Percentiles rank a stretch among this genome's conserved stretches.
phyloP scores from a whole-genome alignment of 2,113 vertebrate genomes.

The Glaucomys volans region DNA sequence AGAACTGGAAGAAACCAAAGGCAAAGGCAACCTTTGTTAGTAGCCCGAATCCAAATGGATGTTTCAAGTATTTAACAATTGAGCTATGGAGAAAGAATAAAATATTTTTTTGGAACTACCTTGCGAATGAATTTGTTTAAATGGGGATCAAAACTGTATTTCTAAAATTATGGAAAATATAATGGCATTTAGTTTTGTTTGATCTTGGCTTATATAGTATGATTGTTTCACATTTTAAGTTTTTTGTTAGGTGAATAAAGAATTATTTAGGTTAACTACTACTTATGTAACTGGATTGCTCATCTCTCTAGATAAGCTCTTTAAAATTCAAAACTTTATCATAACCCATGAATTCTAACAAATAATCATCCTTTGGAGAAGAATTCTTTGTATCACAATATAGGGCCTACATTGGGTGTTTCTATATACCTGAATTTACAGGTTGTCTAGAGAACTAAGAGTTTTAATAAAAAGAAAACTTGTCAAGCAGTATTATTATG shows the following conservation, averaged over 20 bases:
- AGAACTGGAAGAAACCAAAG: not conserved
- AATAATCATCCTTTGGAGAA: not conserved
- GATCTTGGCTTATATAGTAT: not conserved
- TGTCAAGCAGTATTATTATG: not conserved
- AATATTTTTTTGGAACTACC: not conserved
- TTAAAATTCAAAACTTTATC: conserved; percentile 31
- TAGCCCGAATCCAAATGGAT: not conserved
- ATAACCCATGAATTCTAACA: conserved; percentile 31
- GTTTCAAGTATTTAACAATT: not conserved
- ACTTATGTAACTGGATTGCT: not conserved
- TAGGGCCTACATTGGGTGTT: not conserved
- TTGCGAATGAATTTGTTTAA: conserved; percentile 28
- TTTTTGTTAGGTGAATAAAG: conserved; percentile 41
- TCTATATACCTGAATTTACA: not conserved
- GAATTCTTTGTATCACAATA: not conserved
- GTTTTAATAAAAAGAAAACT: not conserved
- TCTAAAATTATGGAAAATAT: conserved; percentile 47
- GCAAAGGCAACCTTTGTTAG: not conserved
- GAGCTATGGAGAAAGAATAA: conserved; percentile 7
- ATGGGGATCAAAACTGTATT: not conserved
- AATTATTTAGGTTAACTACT: conserved; percentile 42
- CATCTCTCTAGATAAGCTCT: not conserved
- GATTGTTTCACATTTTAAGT: conserved; percentile 43
- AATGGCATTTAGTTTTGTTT: conserved; percentile 51
- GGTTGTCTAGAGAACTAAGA: conserved; percentile 17